phyloP scores from a whole-genome alignment of 2,888 invertebrate species.

The Pseudanteris insignis region DNA sequence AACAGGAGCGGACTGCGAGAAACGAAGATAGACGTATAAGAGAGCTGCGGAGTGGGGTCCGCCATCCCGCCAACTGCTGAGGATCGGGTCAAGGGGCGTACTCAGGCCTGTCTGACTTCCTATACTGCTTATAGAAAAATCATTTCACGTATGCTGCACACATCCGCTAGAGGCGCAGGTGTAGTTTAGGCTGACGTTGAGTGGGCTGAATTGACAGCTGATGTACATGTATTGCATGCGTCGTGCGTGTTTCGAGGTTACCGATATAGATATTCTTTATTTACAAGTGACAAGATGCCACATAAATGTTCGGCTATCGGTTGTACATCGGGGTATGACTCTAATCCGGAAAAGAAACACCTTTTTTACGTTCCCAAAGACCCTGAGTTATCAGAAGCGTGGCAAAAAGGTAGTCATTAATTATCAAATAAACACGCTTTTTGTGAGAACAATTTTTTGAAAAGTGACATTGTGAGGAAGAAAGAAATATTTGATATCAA shows the following conservation, averaged over 20 bases:
- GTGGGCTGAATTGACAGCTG: background rate
- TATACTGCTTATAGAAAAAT: conserved; percentile 9
- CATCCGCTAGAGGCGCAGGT: conserved; percentile 8
- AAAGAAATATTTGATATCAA: conserved; percentile 14
- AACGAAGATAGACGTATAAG: too few species aligned
- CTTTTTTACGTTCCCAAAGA: conserved; percentile 17
- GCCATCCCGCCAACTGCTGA: too few species aligned
- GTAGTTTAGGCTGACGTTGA: conserved; percentile 6
- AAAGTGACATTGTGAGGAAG: conserved; percentile 14
- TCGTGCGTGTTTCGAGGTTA: background rate
- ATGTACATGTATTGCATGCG: background rate
- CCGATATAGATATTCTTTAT: background rate
- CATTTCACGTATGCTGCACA: conserved; percentile 10
- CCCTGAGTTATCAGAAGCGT: conserved; percentile 8
- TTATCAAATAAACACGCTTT: conserved; percentile 16
- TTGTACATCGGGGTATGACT: conserved; percentile 15
- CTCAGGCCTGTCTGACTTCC: conserved; percentile 10
- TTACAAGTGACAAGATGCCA: conserved; percentile 12
- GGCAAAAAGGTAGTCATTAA: conserved; percentile 13
- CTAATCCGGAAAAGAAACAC: conserved; percentile 15
- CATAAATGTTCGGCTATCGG: conserved; percentile 13
- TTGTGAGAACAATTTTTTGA: conserved; percentile 15
- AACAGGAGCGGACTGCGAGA: too few species aligned
- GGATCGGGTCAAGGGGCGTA: too few species aligned
- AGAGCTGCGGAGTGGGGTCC: too few species aligned